Conservation (phyloP, 2,888 invertebrate species). For the Aporophyla nigra region DNA sequence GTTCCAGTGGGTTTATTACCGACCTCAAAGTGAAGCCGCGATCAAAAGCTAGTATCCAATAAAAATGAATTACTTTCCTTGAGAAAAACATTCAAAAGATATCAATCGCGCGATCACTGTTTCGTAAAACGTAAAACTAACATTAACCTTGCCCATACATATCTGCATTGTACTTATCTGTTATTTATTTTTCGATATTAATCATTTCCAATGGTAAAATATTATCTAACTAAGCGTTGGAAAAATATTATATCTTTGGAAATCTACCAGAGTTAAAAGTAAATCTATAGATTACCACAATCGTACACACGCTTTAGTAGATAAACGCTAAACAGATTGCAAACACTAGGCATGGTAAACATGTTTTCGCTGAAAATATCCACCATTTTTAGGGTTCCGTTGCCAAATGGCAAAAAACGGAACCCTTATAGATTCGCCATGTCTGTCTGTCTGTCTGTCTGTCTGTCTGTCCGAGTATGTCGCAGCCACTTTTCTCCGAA, state of each 20-base stretch:
- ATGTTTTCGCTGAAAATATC: conserved; percentile 66
- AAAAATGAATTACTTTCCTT: conserved; percentile 52
- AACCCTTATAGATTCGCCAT: no score
- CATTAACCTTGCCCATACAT: conserved; percentile 61
- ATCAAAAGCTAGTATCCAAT: conserved; percentile 25
- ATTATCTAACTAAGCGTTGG: conserved; percentile 67
- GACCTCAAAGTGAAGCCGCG: no score
- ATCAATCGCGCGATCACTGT: conserved; percentile 33
- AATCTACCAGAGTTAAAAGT: conserved; percentile 67
- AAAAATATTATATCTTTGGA: conserved; percentile 70
- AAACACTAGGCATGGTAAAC: conserved; percentile 61
- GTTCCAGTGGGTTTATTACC: no score
- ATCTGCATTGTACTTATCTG: conserved; percentile 57
- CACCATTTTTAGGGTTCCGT: no score
- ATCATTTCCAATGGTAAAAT: conserved; percentile 65
- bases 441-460: no score
- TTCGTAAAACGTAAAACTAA: conserved; percentile 49
- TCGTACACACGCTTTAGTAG: conserved; percentile 62
- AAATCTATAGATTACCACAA: conserved; percentile 68
- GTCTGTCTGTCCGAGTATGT: no score
- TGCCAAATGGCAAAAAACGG: no score
- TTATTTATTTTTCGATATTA: conserved; percentile 55
- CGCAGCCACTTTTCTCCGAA: no score
- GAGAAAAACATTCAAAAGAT: conserved; percentile 52
- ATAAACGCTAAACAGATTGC: conserved; percentile 67